Conservation (phyloP, 2,888 invertebrate species). For the Papilio protenor region DNA sequence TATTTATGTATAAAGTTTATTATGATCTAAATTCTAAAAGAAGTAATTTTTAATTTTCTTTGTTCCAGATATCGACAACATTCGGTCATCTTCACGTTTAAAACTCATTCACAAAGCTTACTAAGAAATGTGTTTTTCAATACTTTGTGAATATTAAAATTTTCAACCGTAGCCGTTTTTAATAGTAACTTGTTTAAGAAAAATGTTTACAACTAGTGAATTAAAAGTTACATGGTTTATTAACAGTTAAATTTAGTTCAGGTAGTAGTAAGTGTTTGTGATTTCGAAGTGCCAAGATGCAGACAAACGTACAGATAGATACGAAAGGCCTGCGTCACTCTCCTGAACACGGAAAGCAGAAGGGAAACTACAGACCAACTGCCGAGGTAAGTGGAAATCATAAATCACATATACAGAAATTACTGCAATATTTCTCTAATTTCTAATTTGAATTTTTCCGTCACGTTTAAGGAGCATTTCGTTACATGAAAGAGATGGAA, state of each 20-base stretch:
- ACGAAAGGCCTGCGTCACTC: slow-evolving; percentile 85
- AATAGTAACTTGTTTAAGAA: not conserved
- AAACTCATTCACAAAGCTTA: not conserved
- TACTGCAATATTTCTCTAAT: not conserved
- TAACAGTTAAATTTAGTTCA: not conserved
- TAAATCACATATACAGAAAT: not conserved
- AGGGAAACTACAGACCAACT: slow-evolving; percentile 74
- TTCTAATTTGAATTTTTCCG: no score
- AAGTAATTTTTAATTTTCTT: not conserved
- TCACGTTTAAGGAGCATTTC: no score
- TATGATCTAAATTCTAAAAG: not conserved
- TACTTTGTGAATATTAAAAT: not conserved
- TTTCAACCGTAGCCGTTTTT: not conserved
- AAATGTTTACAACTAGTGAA: slow-evolving; percentile 1
- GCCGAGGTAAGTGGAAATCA: slow-evolving; percentile 77
- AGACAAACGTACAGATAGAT: no score
- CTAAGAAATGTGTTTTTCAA: not conserved
- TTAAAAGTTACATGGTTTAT: not conserved
- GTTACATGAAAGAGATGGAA: no score
- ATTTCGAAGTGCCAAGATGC: slow-evolving; percentile 75
- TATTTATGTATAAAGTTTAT: not conserved
- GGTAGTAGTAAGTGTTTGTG: slow-evolving; percentile 2
- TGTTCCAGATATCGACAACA: slow-evolving; percentile 14
- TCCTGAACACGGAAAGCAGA: slow-evolving; percentile 85
- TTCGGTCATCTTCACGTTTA: not conserved